Base-by-base conservation (phyloP, 2,888 invertebrate species). In the Boloria selene region DNA sequence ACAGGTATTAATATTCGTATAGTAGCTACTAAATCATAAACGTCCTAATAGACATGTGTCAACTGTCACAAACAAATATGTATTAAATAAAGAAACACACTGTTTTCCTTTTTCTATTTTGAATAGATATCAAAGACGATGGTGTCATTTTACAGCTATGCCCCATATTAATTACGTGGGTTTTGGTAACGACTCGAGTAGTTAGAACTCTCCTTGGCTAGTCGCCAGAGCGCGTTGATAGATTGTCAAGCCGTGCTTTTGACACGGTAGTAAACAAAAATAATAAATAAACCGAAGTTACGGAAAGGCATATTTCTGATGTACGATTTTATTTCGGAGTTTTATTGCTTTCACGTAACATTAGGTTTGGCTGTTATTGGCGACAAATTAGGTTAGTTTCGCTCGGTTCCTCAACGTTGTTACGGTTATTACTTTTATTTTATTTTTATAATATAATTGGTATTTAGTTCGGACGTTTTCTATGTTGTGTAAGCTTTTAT, bases 241-340 rank as follows among this genome's bases (percentile, higher is more conserved):
- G 86, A 88, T 87, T 82, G 84, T 77, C 75, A 74, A 76, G 79
- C 81, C 81, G 79, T 85, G 87, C 83, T 73, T 85, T 83, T 86
- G 89, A 88, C 89, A 82, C 76, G 79, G 80, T 77, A 82, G 84
- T 85, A 88, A 88, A 88, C 87, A 88, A 86, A 87, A 88, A 87
- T 84, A 88, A 85, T 85, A 87, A 87, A 86, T 81, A 87, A 81
- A 77, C 79, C 77, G 38, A 47, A 66, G 61, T 77, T 72, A 75
- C 76, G 77, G 59, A 71, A 38, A 70, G 64, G 70, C 71, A 74
- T 75, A 70, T 77, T 78, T 81, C 81, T 69, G 82, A 82, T 85
- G 84, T 84, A 83, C 79, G 77, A 81, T 83, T 82, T 83, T 78
- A 70, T 70, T 68, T 84, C 82, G 77, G 78, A 81, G 81, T 86